Evolutionary conservation across 2,888 invertebrate species (phyloP), one percentile per base, ranked within the genome.

Genomic region (Lissocephala sabroskyi): DNA sequence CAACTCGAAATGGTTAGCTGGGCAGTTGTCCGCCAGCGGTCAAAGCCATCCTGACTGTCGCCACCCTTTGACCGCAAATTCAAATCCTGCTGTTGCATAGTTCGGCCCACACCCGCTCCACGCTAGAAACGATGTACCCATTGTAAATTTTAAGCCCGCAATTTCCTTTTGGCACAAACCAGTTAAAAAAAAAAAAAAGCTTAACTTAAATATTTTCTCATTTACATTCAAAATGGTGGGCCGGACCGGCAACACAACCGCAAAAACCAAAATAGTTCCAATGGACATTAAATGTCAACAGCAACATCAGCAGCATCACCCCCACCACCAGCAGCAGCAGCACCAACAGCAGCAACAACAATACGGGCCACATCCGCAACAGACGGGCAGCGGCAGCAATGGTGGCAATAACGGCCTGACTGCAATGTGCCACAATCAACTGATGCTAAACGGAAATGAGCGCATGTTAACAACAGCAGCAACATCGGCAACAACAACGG

Each of bases 391-490:
- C 51, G 52, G 14, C 60, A 53, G 32, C 40, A 19, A 2, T 29
- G 10, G 19, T n/a, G 67, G 36, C 49, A 41, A n/a, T n/a, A 37
- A 37, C 16, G 49, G 41, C 45, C 23, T 47, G 41, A 51, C 43
- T 56, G 52, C 73, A 73, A 58, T 62, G 62, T 60, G 68, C 53
- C 68, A 79, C 79, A 67, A 64, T 55, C 65, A 79, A 73, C 68
- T 80, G 76, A 56, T 79, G 74, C 66, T 82, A 66, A 80, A 71
- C 81, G 83, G 83, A 83, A 83, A 79, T 80, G 83, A 82, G 76
- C 81, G 83, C 79, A 83, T 84, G 84, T 84, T 84, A 83, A 83
- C 84, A 83, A 79, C 79, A 59, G 75, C 81, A 71, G 54, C 56
- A 49, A 66, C 80, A 80, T 50, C 74, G 65, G 54, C 70, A 65